Evolutionary conservation across 2,888 invertebrate species (phyloP).

Genomic region (Hipparchia semele): DNA sequence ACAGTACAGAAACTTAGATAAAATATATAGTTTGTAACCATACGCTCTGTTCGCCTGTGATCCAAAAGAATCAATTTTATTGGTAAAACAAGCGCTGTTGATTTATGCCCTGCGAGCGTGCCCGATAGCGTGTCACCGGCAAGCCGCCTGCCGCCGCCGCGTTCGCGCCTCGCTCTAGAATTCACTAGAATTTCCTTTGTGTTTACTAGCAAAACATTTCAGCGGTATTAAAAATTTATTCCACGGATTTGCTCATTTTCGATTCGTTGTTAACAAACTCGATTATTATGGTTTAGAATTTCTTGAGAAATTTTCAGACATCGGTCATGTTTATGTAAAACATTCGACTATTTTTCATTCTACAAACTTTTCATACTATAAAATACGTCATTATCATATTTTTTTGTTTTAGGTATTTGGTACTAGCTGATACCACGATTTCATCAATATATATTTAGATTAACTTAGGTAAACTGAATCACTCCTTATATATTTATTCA

Average conservation of each 20-base stretch:
- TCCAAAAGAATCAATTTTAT: constrained; percentile 79
- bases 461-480: too few relatives aligned
- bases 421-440: too few relatives aligned
- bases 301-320: not conserved
- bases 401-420: not conserved
- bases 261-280: constrained; percentile 11
- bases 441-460: too few relatives aligned
- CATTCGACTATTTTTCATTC: not conserved
- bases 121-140: constrained; percentile 74
- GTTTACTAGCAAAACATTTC: constrained; percentile 35
- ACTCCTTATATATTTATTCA: too few relatives aligned
- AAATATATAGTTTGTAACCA: constrained; percentile 28
- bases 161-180: constrained; percentile 75
- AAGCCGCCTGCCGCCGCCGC: constrained; percentile 33
- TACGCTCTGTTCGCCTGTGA: constrained; percentile 56
- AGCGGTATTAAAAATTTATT: constrained; percentile 31
- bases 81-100: constrained; percentile 77
- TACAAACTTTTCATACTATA: too few relatives aligned
- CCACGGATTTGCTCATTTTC: constrained; percentile 20
- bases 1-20: constrained; percentile 20
- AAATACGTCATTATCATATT: not conserved
- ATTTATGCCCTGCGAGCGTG: constrained; percentile 77
- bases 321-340: not conserved
- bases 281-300: constrained; percentile 3
- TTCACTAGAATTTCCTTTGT: constrained; percentile 73